Base-by-base conservation (phyloP, 2,888 invertebrate genomes). In the Anoplius nigerrimus region DNA sequence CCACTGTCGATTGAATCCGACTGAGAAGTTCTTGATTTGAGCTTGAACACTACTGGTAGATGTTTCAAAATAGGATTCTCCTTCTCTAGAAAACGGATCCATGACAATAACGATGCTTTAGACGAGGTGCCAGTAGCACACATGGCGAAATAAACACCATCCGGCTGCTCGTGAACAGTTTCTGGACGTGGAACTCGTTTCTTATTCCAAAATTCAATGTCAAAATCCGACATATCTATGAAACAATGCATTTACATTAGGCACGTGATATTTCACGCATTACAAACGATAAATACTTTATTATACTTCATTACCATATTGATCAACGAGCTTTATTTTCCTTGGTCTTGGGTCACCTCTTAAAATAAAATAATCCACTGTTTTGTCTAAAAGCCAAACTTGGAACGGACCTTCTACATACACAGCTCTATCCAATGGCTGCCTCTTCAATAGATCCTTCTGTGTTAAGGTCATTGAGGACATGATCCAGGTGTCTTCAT, bases 101-200 rank as follows among this genome's bases (percentile, higher is more conserved):
- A 98, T 0, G 97, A 96, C n/a, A 98, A 89, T 6, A 98, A 89
- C 0, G 98, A 98, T 89, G 98, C 97, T 89, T 96, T 93, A 66
- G 95, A 94, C 16, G 96, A 95, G 11, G 95, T 94, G 59, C 98
- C 98, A 66, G 98, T 98, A 24, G 97, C 96, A 90, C 97, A 97
- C 59, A 97, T 91, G 8, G 94, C 94, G 76, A 96, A 92, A 81
- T 98, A 94, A 0, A 94, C 95, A 3, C 97, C 97, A 89, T 98
- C 98, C 63, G 95, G 94, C 89, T 98, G 98, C 87, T 98, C 96
- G 87, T 99, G 98, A 0, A 97, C 93, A 24, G 94, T 93, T 11
- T 93, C 21, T 16, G 93, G 68, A 90, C 34, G 34, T 88, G 1
- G 91, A 87, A 15, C 90, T 89, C 6, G 88, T 54, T 56, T 90